Conservation (phyloP, 2,888 invertebrate species). For the Phrixothrix hirtus region DNA sequence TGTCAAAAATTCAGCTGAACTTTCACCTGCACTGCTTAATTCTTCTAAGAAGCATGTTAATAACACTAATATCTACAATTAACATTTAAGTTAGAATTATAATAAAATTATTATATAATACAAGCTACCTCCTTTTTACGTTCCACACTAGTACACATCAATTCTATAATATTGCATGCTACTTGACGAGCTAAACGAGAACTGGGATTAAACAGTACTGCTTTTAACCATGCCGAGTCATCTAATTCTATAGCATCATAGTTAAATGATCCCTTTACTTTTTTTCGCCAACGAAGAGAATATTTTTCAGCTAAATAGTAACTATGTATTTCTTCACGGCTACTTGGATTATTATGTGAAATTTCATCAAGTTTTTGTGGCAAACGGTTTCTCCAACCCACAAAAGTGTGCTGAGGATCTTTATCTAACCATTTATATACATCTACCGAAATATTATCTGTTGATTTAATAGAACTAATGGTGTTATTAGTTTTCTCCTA, state of each 20-base stretch:
- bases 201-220: slow-evolving; percentile 90
- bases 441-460: slow-evolving; percentile 65
- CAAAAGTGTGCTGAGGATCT: slow-evolving; percentile 69
- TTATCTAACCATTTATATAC: slow-evolving; percentile 74
- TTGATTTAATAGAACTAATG: slow-evolving; percentile 42
- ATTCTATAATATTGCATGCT: slow-evolving; percentile 86
- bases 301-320: slow-evolving; percentile 77
- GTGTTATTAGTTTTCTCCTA: slow-evolving; percentile 40
- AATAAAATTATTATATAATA: not conserved
- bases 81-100: slow-evolving; percentile 2
- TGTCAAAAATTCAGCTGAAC: slow-evolving; percentile 86
- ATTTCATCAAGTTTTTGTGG: slow-evolving; percentile 56
- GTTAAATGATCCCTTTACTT: slow-evolving; percentile 33
- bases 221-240: slow-evolving; percentile 83
- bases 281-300: slow-evolving; percentile 67
- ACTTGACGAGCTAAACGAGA: slow-evolving; percentile 87
- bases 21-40: slow-evolving; percentile 86
- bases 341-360: slow-evolving; percentile 42
- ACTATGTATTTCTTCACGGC: slow-evolving; percentile 47
- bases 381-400: slow-evolving; percentile 72
- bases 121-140: slow-evolving; percentile 65
- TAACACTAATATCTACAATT: slow-evolving; percentile 72
- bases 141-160: slow-evolving; percentile 71
- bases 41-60: slow-evolving; percentile 87
- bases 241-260: slow-evolving; percentile 65